phyloP scores from a whole-genome alignment of 2,797 vertebrate species.

The Microctenopoma lineatum region DNA sequence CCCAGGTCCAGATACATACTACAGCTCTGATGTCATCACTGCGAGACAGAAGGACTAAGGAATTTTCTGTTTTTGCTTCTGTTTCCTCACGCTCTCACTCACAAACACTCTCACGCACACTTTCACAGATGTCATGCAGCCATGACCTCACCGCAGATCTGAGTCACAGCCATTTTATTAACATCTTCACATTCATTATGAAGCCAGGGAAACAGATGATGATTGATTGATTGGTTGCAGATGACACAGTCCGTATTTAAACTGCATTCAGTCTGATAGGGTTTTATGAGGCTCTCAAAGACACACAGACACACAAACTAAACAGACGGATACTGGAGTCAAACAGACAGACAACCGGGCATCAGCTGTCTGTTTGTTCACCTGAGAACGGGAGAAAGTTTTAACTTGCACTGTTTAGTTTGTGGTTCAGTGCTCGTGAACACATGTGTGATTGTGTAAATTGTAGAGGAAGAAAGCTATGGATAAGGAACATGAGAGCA shows the following conservation, averaged over 20 bases:
- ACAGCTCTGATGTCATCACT: constrained; percentile 77
- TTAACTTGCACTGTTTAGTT: constrained; percentile 26
- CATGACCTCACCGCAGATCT: constrained; percentile 58
- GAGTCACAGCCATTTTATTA: constrained; percentile 55
- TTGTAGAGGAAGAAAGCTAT: constrained; percentile 33
- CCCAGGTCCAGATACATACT: constrained; percentile 72
- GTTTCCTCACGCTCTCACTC: constrained; percentile 53
- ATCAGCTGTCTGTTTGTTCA: constrained; percentile 2
- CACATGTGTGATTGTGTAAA: constrained; percentile 44
- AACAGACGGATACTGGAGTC: not conserved
- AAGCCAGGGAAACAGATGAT: constrained; percentile 31
- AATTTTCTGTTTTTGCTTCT: constrained; percentile 63
- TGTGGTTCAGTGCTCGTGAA: constrained; percentile 20
- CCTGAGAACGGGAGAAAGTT: constrained; percentile 27
- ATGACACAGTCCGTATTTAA: constrained; percentile 36
- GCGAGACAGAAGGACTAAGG: constrained; percentile 49
- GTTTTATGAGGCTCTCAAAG: constrained; percentile 1
- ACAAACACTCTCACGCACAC: constrained; percentile 41
- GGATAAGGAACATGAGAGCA: constrained; percentile 37
- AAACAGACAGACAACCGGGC: constrained; percentile 15
- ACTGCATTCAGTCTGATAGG: constrained; percentile 25
- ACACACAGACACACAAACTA: constrained; percentile 13
- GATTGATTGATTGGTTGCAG: constrained; percentile 53
- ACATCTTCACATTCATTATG: constrained; percentile 32
- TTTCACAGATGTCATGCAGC: constrained; percentile 48